A percentile compares a stretch with the other conserved stretches of the same genome.
phyloP scores from a whole-genome alignment of 2,113 vertebrate species.

The Cairina moschata region DNA sequence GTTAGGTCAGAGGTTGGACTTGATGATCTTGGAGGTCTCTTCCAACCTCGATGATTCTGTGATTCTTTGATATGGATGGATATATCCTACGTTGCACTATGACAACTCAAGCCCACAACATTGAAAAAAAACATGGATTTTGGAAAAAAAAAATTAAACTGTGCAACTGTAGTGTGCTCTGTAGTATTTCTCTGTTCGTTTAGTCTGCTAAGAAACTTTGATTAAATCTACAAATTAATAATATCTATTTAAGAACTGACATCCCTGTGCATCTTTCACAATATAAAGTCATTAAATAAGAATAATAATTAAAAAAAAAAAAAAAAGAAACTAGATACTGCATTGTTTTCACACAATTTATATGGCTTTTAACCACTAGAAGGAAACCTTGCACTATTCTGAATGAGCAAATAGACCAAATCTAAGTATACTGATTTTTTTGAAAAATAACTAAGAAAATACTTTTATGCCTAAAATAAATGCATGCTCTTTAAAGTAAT shows the following conservation, averaged over 20 bases:
- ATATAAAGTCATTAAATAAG: neutral
- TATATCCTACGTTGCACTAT: neutral
- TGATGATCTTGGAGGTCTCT: too few relatives aligned
- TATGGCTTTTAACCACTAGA: neutral
- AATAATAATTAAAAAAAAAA: neutral
- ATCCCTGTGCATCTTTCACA: accelerated
- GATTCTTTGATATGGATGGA: neutral
- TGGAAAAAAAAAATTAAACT: neutral
- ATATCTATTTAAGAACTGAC: neutral
- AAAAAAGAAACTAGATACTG: accelerated
- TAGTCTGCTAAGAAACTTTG: neutral
- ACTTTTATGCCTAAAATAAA: neutral
- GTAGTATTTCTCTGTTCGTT: neutral
- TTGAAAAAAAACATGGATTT: neutral
- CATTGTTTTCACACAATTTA: neutral
- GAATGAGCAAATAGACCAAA: neutral
- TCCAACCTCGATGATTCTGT: too few relatives aligned
- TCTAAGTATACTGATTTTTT: accelerated
- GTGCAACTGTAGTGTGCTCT: accelerated
- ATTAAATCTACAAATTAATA: neutral
- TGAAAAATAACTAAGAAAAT: neutral
- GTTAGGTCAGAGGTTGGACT: too few relatives aligned
- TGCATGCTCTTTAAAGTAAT: accelerated
- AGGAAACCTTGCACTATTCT: neutral
- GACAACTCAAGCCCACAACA: neutral